Base-by-base conservation (phyloP, 1,140 invertebrate genomes). In the Drosophila quadrilineata region DNA sequence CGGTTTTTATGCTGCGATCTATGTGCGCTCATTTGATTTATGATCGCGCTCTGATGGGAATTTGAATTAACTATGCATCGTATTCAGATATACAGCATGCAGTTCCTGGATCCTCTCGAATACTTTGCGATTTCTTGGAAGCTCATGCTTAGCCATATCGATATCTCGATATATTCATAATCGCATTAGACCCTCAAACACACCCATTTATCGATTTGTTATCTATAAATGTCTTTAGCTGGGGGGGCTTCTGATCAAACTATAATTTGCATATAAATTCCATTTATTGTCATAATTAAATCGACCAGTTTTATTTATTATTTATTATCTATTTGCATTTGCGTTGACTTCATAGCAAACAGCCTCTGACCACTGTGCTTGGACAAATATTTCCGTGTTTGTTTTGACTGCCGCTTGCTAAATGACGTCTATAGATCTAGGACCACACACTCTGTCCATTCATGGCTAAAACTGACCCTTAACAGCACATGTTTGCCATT, bases 221-320 rank as follows among this genome's bases (percentile, higher is more conserved):
- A 41, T 41, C 38, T 41, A 22, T 41, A 41, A 22, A 72, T 48
- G 21, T 33, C 5, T 26, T 36, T 5, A 10, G 68, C 75, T 58
- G 41, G 40, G 33, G n/a, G 64, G 64, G 59, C 69, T 56, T 67
- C 64, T 52, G 56, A 17, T 48, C 46, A 80, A 35, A 75, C 54
- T 26, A 38, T 26, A 49, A 82, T 82, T 82, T 70, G 76, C 76
- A 82, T 82, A 77, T 49, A 60, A 73, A 84, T 70, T 77, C 76
- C 26, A 73, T 82, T 85, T 65, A 48, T 62, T 66, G 79, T 71
- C 77, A 82, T 82, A 77, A 82, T 73, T 77, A 82, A 82, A 82
- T 77, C 60, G 79, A 82, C 79, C 79, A 77, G 77, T 77, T 82
- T 85, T 85, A 72, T 80, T 46, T 45, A 54, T 73, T 70, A 63